These are phyloP conservation scores for Melanitta fusca DNA, from an alignment of 2,797 vertebrate genomes.

Conservation along the genomic window DNA sequence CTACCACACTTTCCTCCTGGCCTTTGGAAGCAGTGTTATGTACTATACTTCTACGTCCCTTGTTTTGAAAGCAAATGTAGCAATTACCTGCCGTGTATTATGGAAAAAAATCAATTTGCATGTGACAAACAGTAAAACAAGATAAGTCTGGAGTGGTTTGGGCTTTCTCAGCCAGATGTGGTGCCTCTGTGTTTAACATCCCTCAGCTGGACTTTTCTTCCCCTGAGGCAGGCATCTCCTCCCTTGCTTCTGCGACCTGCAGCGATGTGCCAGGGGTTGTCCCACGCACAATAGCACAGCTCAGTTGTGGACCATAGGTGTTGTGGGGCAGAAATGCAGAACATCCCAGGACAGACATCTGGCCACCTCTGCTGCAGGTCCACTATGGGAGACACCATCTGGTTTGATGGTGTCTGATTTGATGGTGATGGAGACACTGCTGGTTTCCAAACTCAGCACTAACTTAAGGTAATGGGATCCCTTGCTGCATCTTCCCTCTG, in stretches of 20 bases:
- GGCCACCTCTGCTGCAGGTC: not conserved
- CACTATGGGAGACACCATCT: not conserved
- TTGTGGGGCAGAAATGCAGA: not conserved
- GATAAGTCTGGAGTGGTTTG: not conserved
- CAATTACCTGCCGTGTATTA: not conserved
- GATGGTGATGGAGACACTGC: not conserved
- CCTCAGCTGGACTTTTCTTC: not conserved
- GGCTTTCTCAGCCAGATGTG: not conserved
- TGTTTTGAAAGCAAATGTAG: not conserved
- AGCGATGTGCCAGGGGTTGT: not conserved
- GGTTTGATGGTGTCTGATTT: too few species aligned
- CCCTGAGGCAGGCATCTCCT: not conserved
- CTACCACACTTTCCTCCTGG: not conserved
- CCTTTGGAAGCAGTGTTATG: not conserved
- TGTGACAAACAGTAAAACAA: not conserved
- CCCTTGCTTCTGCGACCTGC: not conserved
- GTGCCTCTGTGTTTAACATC: not conserved
- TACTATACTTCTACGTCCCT: not conserved
- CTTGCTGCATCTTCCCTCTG: not conserved
- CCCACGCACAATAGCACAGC: not conserved
- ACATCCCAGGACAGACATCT: not conserved
- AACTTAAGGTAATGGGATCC: not conserved
- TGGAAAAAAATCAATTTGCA: not conserved
- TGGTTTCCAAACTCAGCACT: not conserved
- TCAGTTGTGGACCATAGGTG: accelerated